These are phyloP conservation scores for Bicyclus anynana DNA, from an alignment of 1,140 invertebrate genomes.

Conservation along the genomic window DNA sequence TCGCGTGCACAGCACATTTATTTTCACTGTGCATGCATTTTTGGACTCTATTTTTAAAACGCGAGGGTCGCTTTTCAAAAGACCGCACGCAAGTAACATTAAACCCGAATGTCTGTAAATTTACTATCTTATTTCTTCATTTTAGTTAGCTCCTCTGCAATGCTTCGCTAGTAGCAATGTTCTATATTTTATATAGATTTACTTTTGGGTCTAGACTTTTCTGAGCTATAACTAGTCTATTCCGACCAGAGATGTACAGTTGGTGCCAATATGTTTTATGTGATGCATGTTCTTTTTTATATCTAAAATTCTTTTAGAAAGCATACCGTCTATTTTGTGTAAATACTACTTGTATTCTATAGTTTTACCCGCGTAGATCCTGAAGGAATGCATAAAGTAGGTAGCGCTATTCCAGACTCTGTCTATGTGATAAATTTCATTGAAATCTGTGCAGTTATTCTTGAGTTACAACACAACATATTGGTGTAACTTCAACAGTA, in stretches of 20 bases:
- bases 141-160: slow-evolving; percentile 67
- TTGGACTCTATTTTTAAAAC: slow-evolving; percentile 34
- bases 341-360: no score
- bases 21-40: slow-evolving; percentile 29
- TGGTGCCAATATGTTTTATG: no score
- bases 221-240: not conserved
- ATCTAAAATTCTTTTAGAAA: no score
- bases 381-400: no score
- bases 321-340: not conserved
- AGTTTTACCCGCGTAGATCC: no score
- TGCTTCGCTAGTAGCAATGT: slow-evolving; percentile 56
- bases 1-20: slow-evolving; percentile 50
- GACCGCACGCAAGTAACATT: slow-evolving; percentile 38
- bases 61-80: slow-evolving; percentile 39
- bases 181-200: slow-evolving; percentile 23
- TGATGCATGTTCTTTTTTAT: no score
- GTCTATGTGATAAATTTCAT: no score
- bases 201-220: slow-evolving; percentile 24
- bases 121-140: slow-evolving; percentile 65
- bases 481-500: no score
- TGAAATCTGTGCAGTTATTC: slow-evolving; percentile 3
- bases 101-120: slow-evolving; percentile 68
- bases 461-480: no score
- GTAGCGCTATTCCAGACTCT: no score
- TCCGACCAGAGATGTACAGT: no score